Evolutionary conservation across 2,888 invertebrate species (phyloP), one percentile per base, ranked within the genome.

Genomic region (Vanessa cardui): DNA sequence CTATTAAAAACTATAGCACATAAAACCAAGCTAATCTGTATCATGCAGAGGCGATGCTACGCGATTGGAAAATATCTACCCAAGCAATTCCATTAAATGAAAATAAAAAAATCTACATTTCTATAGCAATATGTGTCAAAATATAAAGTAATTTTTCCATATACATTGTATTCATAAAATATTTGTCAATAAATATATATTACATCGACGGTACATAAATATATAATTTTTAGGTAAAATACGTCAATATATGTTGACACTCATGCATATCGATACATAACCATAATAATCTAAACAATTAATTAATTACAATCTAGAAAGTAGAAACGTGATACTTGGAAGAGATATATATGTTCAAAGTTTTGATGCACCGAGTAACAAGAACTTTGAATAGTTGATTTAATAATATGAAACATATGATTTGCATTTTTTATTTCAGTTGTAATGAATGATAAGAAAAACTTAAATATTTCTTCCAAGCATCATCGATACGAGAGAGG

Each of bases 11-110:
- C 12, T 31, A 61, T 66, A 73, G 69, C 75, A 73, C 70, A 68
- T 73, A 60, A 65, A 71, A 73, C 76, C 75, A 75, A 74, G 74
- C 76, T 26, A 56, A 59, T 39, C 50, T 26, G 58, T 72, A 62
- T 63, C 72, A 75, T 76, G 76, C 74, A 72, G 73, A 70, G 73
- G 74, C 72, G 68, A 69, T 70, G 70, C 62, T 54, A 64, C 64
- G 71, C 60, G 62, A 69, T 54, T n/a, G 49, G 47, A 50, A 58
- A 2, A 54, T 65, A 69, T 66, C 68, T 71, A 72, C 73, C 68
- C 2, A 67, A 60, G 69, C 68, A 31, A 21, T 18, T 66, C 49
- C 54, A 66, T n/a, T 2, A 9, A 61, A 59, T 56, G 56, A 46
- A 26, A 56, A 59, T 26, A 49, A 39, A 39, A 26, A 16, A n/a